Base-by-base conservation (phyloP, 1,140 invertebrate species). In the Listronotus oregonensis region DNA sequence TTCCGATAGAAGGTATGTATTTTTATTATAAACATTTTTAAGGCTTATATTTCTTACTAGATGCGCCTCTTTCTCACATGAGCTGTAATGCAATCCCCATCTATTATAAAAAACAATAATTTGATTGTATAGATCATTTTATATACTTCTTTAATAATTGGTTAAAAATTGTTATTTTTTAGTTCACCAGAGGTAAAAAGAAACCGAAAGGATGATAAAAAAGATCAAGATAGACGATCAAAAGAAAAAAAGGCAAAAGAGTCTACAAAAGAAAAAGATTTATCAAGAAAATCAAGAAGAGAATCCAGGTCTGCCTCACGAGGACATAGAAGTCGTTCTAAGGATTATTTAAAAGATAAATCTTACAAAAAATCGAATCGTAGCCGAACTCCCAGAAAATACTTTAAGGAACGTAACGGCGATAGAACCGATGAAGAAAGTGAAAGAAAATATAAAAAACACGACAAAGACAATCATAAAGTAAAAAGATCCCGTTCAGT, bases 111-210 rank as follows among this genome's bases (percentile, higher is more conserved):
- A n/a, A n/a, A n/a, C n/a, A n/a, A n/a, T n/a, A n/a, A n/a, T n/a
- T n/a, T n/a, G n/a, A n/a, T n/a, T n/a, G n/a, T n/a, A n/a, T n/a
- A n/a, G n/a, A n/a, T n/a, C n/a, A n/a, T n/a, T n/a, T n/a, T n/a
- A n/a, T n/a, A n/a, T n/a, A n/a, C n/a, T n/a, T n/a, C n/a, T n/a
- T n/a, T n/a, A n/a, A n/a, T n/a, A n/a, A n/a, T n/a, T n/a, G n/a
- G n/a, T n/a, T n/a, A n/a, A n/a, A n/a, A n/a, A n/a, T n/a, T 27
- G 21, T 32, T n/a, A 40, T 42, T 42, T 61, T 70, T 46, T 58
- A 75, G 73, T 58, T 75, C 73, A 15, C 71, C 73, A 34, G 73
- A 72, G 39, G 51, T 58, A 14, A 73, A 73, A 59, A 64, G 61
- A 56, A 51, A 37, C 21, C 57, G 58, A 61, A 52, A 68, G 59